Base-by-base conservation (phyloP, 2,888 invertebrate species). In the Balanococcus diminutus region DNA sequence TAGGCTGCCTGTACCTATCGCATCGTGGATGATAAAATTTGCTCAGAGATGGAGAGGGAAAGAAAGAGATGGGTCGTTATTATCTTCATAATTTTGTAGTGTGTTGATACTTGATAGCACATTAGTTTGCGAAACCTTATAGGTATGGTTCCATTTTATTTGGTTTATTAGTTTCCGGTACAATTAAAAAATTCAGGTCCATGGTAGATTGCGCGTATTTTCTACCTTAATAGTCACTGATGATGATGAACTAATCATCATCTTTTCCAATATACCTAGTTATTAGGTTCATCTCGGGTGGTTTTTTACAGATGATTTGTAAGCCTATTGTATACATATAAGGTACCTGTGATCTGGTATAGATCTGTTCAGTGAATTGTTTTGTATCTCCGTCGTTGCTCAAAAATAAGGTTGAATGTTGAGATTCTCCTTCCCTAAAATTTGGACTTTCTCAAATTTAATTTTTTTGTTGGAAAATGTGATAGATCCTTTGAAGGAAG, bases 151-250 rank as follows among this genome's bases (percentile, higher is more conserved):
- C 25, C n/a, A 72, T 72, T 72, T 72, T 31, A 36, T 36, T 79
- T n/a, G 36, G 25, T 36, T 36, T 36, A 79, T 79, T 79, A 79
- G 75, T 79, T 79, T 79, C 75, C 75, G 75, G 75, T 32, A 6
- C 75, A 79, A 79, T 79, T 79, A 79, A 79, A 79, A 79, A 19
- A 79, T 22, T 79, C 75, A 11, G 36, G 67, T 67, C 28, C 67
- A 28, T 67, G 67, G 75, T 36, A 19, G n/a, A 79, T 79, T 79
- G 75, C n/a, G 75, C n/a, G 67, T 67, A 31, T 67, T 67, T 14
- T 67, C 16, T 67, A 16, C 11, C 4, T 67, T 28, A 4, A 67
- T 67, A 67, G 28, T 16, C 16, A 28, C 67, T 67, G 16, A 67
- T 67, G 67, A 67, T 67, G 16, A 67, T 67, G 67, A 67, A 67